Evolutionary conservation across 2,888 invertebrate species (phyloP).

Genomic region (Drosophila subquinaria): DNA sequence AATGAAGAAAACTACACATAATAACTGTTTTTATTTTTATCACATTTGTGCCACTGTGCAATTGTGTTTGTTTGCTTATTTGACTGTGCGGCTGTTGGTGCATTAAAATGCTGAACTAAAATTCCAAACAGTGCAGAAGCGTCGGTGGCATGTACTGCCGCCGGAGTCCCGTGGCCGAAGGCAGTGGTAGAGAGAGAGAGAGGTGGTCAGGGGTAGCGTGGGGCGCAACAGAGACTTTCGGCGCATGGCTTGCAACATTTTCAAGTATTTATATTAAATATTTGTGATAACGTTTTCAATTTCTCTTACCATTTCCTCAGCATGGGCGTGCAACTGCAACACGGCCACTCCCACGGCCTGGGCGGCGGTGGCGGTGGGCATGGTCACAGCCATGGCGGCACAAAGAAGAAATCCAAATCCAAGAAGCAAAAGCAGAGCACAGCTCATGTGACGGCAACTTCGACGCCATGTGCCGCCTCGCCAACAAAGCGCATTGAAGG

Average conservation of each 20-base stretch:
- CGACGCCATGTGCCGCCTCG: conserved; percentile 67
- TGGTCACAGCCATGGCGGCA: too few relatives aligned
- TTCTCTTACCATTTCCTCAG: conserved; percentile 86
- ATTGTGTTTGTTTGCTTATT: conserved; percentile 29
- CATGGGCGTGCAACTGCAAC: conserved; percentile 94
- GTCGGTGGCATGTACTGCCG: conserved; percentile 68
- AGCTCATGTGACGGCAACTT: too few relatives aligned
- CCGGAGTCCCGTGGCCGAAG: conserved; percentile 56
- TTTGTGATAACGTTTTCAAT: conserved; percentile 65
- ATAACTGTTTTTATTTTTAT: too few relatives aligned
- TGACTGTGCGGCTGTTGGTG: conserved; percentile 28
- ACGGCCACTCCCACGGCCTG: conserved; percentile 70
- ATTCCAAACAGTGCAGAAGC: conserved; percentile 78
- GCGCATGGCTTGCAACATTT: conserved; percentile 64
- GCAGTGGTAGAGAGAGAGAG: too few relatives aligned
- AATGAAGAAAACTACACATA: neutral
- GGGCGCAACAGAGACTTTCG: conserved; percentile 22
- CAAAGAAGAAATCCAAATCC: too few relatives aligned
- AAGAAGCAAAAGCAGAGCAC: too few relatives aligned
- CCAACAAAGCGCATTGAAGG: conserved; percentile 74
- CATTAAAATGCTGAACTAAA: conserved; percentile 82
- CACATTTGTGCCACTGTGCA: conserved; percentile 35
- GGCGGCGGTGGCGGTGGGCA: too few relatives aligned
- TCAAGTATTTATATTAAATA: conserved; percentile 68
- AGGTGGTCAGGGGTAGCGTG: neutral